These are phyloP conservation scores for Lithosia quadra DNA, from an alignment of 2,888 invertebrate genomes.

Conservation along the genomic window DNA sequence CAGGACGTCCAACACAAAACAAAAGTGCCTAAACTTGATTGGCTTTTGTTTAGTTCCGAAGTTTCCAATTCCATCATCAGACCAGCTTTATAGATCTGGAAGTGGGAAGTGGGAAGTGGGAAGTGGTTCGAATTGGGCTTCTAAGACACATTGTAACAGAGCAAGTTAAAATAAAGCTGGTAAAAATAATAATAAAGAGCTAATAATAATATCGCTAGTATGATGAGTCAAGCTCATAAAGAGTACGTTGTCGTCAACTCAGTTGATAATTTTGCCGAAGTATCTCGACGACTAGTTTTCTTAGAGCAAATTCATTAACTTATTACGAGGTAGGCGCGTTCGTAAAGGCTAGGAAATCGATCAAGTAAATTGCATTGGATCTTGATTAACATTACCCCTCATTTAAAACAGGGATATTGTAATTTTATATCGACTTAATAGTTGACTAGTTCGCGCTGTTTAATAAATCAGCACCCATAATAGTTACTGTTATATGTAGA, in stretches of 20 bases:
- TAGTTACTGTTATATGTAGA: too few species aligned
- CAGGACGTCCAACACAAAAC: too few species aligned
- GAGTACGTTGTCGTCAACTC: conserved; percentile 54
- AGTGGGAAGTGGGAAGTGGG: too few species aligned
- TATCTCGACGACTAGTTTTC: conserved; percentile 51
- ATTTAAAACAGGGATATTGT: neutral
- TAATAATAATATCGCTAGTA: neutral
- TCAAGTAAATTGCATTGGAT: conserved; percentile 59
- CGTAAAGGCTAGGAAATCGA: conserved; percentile 52
- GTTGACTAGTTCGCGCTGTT: too few species aligned
- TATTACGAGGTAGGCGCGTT: conserved; percentile 55
- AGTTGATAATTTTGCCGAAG: conserved; percentile 49
- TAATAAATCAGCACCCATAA: too few species aligned
- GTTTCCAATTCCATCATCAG: too few species aligned
- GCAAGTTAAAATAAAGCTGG: neutral
- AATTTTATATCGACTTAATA: neutral
- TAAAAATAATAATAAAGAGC: too few species aligned
- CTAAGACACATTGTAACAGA: too few species aligned
- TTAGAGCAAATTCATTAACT: conserved; percentile 53
- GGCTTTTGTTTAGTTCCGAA: too few species aligned
- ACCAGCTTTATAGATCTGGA: too few species aligned
- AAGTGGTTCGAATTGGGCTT: too few species aligned
- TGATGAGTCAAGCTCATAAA: conserved; percentile 40
- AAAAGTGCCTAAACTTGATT: too few species aligned
- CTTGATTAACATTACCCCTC: conserved; percentile 19